A percentile compares a stretch with the other conserved stretches of the same genome.
These are phyloP conservation scores for Syrphus vitripennis DNA, from an alignment of 2,888 invertebrate genomes.

Conservation along the genomic window DNA sequence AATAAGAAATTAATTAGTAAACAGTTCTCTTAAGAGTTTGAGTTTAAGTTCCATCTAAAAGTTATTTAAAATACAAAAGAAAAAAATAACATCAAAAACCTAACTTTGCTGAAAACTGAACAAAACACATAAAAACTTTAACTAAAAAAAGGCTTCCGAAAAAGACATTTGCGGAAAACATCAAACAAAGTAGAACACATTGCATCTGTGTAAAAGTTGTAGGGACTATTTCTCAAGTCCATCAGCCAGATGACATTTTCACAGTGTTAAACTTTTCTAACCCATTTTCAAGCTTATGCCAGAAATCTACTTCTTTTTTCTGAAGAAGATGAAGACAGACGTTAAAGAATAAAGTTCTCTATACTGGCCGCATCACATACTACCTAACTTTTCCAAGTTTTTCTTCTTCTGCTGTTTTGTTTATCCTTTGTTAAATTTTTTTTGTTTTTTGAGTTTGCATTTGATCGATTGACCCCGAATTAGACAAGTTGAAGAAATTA, in stretches of 20 bases:
- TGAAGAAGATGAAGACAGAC: neutral
- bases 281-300: neutral
- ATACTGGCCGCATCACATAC: conserved; percentile 39
- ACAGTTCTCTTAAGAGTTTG: neutral
- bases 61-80: neutral
- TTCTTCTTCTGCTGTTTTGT: neutral
- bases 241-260: conserved; percentile 68
- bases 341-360: conserved; percentile 48
- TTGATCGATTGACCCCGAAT: conserved; percentile 65
- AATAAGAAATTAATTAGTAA: conserved; percentile 11
- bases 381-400: conserved; percentile 36
- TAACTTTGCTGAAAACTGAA: conserved; percentile 5
- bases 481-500: conserved; percentile 23
- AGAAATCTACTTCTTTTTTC: conserved; percentile 43
- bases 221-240: conserved; percentile 57
- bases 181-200: conserved; percentile 52
- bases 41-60: neutral
- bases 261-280: conserved; percentile 35
- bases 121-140: neutral
- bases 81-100: neutral
- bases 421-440: neutral
- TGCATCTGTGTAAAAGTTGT: conserved; percentile 57
- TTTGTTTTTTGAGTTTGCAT: neutral
- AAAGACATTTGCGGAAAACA: conserved; percentile 46
- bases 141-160: conserved; percentile 4